Base-by-base conservation (phyloP, 2,797 vertebrate species). In the Sylvia borin region DNA sequence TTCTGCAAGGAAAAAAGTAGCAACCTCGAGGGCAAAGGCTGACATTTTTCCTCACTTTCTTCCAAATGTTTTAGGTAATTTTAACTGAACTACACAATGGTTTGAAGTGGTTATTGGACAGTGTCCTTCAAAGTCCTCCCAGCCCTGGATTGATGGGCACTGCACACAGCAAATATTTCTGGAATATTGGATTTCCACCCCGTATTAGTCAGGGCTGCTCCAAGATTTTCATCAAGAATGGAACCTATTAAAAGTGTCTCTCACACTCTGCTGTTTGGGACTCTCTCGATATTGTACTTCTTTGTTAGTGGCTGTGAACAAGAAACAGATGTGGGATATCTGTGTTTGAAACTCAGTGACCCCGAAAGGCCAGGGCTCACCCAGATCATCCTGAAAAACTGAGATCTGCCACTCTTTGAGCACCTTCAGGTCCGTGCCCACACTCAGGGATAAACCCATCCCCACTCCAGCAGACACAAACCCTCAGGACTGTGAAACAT, bases 241-340 rank as follows among this genome's bases (percentile, higher is more conserved):
- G 96, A 97, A 97, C 80, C 78, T 77, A 97, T 97, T 95, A 94
- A 83, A 83, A 85, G 74, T 40, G 79, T 84, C 93, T 97, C 95
- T 65, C 66, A 85, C 74, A 72, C 93, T 94, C 47, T 83, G 78
- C 78, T 96, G 81, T 5, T 51, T 78, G 89, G 70, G 90, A 92
- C 91, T 92, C 50, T 36, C 75, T 79, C 4, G 5, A 76, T 92
- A 83, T 93, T 82, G 81, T 26, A 94, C 93, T 88, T 82, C 93
- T 96, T 94, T 92, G 96, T 96, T 72, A 58, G 95, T 75, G 67
- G 61, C 96, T 80, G 79, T 73, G 95, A 98, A 98, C 93, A 95
- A 95, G 92, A 98, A 97, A 60, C 98, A 98, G 97, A 97, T 98
- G 98, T 93, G 95, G 53, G 81, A 17, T 91, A 68, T 84, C 92